These are phyloP conservation scores for Drosophila neocordata DNA, from an alignment of 1,140 invertebrate genomes.

Conservation along the genomic window DNA sequence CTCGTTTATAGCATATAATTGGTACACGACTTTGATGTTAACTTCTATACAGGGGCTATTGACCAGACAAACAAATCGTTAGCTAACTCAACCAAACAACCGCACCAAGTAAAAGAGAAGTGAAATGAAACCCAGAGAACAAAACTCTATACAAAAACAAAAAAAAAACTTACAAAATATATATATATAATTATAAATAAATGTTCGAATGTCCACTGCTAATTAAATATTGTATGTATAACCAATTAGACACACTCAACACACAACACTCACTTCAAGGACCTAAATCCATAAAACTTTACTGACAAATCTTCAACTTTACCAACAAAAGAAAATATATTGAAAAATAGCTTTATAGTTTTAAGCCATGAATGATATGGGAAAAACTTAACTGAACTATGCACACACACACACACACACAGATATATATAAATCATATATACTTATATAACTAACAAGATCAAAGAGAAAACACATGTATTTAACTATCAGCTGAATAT, in stretches of 20 bases:
- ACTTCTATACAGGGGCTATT: constrained; percentile 71
- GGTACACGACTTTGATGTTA: constrained; percentile 29
- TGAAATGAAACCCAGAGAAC: constrained; percentile 14
- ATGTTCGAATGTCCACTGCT: constrained; percentile 28
- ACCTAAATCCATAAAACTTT: constrained; percentile 2
- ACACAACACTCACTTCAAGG: neutral
- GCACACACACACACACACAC: constrained; percentile 15
- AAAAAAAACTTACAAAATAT: constrained; percentile 22
- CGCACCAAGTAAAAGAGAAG: constrained; percentile 53
- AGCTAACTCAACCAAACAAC: constrained; percentile 37
- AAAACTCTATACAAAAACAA: constrained; percentile 37
- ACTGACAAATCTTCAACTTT: constrained; percentile 69
- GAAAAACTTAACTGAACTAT: constrained; percentile 2
- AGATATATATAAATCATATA: constrained; percentile 25
- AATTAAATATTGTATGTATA: constrained; percentile 32
- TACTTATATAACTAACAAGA: constrained; percentile 32
- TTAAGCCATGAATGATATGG: constrained; percentile 56
- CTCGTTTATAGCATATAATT: constrained; percentile 25
- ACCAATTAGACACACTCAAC: constrained; percentile 6
- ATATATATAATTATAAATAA: constrained; percentile 19
- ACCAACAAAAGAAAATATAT: constrained; percentile 76
- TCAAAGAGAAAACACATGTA: neutral
- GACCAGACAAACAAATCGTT: constrained; percentile 64
- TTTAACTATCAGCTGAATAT: constrained; percentile 7
- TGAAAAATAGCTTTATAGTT: constrained; percentile 82